Evolutionary conservation across 2,888 invertebrate genomes (phyloP).

Genomic region (Pyrochroa serraticornis): DNA sequence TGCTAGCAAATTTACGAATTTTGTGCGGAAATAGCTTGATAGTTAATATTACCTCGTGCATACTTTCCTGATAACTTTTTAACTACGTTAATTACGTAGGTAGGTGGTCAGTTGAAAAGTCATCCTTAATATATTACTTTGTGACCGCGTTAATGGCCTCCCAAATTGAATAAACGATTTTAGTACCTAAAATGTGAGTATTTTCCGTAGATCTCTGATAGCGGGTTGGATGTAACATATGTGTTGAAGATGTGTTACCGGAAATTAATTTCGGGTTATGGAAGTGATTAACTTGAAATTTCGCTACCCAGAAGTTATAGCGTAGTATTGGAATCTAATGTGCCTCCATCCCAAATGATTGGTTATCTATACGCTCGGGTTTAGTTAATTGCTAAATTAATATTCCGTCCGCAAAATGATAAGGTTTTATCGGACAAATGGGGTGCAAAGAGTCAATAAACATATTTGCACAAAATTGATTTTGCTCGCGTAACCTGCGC

Average conservation of each 20-base stretch:
- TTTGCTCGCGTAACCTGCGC: too few species aligned
- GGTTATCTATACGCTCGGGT: conserved; percentile 22
- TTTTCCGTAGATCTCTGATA: too few species aligned
- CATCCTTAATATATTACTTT: too few species aligned
- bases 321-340: conserved; percentile 19
- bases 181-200: too few species aligned
- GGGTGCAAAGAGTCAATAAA: neutral
- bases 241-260: neutral
- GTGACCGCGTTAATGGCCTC: too few species aligned
- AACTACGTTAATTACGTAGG: too few species aligned
- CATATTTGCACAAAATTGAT: neutral
- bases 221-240: neutral
- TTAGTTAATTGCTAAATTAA: conserved; percentile 22
- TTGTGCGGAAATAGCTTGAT: too few species aligned
- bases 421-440: neutral
- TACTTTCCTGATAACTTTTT: too few species aligned
- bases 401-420: conserved; percentile 13
- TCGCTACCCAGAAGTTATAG: neutral
- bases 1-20: too few species aligned
- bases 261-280: conserved; percentile 4
- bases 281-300: conserved; percentile 1
- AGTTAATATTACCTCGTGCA: too few species aligned
- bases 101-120: too few species aligned
- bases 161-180: too few species aligned
- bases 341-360: conserved; percentile 19